A percentile compares a stretch with the other conserved stretches of the same genome.
These are phyloP conservation scores for Trichogramma pretiosum DNA, from an alignment of 1,140 invertebrate species.

Conservation along the genomic window DNA sequence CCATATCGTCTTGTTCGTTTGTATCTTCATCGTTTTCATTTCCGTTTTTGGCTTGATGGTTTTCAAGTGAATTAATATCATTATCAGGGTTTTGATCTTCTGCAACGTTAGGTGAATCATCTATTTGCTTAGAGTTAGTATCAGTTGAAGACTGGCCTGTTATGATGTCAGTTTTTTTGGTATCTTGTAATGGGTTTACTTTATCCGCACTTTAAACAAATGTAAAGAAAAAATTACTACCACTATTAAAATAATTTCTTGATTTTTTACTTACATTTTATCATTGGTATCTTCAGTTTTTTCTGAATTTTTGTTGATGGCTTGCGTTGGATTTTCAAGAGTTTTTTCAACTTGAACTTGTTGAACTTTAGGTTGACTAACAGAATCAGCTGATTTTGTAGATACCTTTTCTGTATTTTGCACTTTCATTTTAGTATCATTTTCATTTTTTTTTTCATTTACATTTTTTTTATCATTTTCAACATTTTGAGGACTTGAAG, in stretches of 20 bases:
- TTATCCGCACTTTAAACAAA: no score
- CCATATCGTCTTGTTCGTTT: background rate
- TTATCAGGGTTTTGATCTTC: slow-evolving; percentile 4
- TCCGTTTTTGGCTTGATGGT: slow-evolving; percentile 4
- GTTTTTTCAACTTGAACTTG: background rate
- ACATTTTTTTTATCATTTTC: background rate
- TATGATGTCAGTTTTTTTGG: no score
- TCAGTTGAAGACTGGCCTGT: no score
- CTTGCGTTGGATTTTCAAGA: background rate
- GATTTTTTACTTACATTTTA: background rate
- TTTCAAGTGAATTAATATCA: background rate
- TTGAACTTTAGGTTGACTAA: background rate
- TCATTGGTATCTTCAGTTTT: background rate
- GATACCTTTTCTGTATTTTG: no score
- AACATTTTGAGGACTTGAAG: background rate
- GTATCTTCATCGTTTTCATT: slow-evolving; percentile 5
- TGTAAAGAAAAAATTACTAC: no score
- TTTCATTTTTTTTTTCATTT: background rate
- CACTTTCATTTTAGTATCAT: no score
- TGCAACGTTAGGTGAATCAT: slow-evolving; percentile 1
- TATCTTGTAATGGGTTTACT: no score
- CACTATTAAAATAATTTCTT: no score
- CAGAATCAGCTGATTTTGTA: no score
- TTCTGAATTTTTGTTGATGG: background rate
- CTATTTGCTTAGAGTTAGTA: no score